Percentiles rank a stretch among this genome's conserved stretches.
Conservation (phyloP, 1,140 invertebrate genomes). For the Lasaia peninsularis region DNA sequence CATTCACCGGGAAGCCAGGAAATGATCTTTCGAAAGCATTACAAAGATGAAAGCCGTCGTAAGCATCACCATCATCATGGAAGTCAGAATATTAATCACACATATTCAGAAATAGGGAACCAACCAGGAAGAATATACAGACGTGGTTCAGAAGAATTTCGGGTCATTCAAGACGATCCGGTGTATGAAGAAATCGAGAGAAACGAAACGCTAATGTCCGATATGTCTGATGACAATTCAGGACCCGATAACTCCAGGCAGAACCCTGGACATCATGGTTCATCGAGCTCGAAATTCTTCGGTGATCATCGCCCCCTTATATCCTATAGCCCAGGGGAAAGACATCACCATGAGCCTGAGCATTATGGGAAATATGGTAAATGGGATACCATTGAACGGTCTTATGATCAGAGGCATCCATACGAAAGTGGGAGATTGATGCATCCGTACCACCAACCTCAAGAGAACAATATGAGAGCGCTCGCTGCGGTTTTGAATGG, state of each 20-base stretch:
- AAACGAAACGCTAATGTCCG: conserved; percentile 84
- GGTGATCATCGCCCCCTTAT: conserved; percentile 88
- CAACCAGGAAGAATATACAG: conserved; percentile 71
- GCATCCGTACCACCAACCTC: conserved; percentile 65
- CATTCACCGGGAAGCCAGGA: conserved; percentile 70
- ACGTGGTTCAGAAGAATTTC: conserved; percentile 68
- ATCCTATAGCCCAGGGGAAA: conserved; percentile 80
- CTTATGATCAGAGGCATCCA: conserved; percentile 60
- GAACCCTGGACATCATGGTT: conserved; percentile 70
- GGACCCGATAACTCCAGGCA: conserved; percentile 85
- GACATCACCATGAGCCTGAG: conserved; percentile 75
- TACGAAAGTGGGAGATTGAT: conserved; percentile 70
- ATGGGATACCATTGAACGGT: conserved; percentile 79
- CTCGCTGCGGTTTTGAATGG: conserved; percentile 88
- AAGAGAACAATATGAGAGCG: conserved; percentile 80
- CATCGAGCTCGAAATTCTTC: conserved; percentile 84
- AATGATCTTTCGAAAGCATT: conserved; percentile 69
- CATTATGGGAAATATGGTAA: conserved; percentile 76
- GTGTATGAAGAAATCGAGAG: conserved; percentile 90
- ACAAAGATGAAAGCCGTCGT: conserved; percentile 60
- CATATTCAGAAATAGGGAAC: conserved; percentile 79
- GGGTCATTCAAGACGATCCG: conserved; percentile 82
- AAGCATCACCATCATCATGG: conserved; percentile 69
- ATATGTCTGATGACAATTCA: conserved; percentile 88
- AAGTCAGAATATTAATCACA: conserved; percentile 75